phyloP scores from a whole-genome alignment of 2,888 invertebrate genomes.

The Melieria crassipennis region DNA sequence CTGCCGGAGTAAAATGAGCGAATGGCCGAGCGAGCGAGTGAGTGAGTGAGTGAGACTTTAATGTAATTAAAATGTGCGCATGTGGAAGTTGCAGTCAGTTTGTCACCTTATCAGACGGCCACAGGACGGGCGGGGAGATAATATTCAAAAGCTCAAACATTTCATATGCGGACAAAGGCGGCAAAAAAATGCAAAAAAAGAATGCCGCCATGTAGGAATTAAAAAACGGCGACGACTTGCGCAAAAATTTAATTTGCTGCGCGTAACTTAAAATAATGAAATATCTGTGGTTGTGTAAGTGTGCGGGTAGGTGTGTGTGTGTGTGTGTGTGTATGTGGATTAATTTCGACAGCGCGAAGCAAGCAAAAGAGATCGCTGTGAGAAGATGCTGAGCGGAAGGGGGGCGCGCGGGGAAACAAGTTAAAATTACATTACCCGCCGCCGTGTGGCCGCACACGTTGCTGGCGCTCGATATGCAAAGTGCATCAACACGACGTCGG shows the following conservation, averaged over 20 bases:
- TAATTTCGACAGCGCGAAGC: slow-evolving; percentile 3
- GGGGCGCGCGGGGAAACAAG: neutral
- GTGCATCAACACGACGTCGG: slow-evolving; percentile 40
- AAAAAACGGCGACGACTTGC: neutral
- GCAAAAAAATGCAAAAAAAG: neutral
- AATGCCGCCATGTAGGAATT: neutral
- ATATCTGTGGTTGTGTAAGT: neutral
- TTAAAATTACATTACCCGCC: slow-evolving; percentile 11
- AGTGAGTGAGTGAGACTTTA: neutral
- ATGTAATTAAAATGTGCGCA: slow-evolving; percentile 25
- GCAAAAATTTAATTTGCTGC: no score
- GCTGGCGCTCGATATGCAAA: slow-evolving; percentile 14
- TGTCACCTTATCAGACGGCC: slow-evolving; percentile 4
- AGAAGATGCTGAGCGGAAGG: neutral
- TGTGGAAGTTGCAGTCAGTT: neutral
- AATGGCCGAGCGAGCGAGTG: neutral
- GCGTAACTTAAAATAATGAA: neutral
- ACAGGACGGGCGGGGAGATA: neutral
- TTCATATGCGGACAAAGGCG: neutral
- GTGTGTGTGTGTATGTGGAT: neutral
- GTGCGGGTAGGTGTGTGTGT: neutral
- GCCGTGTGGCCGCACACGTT: no score
- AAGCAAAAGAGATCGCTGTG: neutral
- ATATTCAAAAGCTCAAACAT: neutral
- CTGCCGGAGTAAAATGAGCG: neutral